Evolutionary conservation across 1,140 invertebrate species (phyloP).

Genomic region (Drosophila serrata): DNA sequence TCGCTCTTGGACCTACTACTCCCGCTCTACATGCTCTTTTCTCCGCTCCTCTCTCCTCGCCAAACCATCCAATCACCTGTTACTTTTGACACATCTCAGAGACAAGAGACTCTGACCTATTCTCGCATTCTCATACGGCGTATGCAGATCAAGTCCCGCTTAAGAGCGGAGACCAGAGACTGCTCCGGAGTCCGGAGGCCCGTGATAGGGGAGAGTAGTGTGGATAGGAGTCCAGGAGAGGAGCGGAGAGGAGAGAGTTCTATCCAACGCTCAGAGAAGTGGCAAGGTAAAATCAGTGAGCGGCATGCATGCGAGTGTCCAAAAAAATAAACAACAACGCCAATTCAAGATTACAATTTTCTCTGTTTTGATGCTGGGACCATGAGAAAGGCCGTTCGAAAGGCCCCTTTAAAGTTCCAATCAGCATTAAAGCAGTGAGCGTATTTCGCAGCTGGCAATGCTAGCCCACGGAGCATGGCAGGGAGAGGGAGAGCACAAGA

Average conservation of each 20-base stretch:
- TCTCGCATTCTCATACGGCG: slow-evolving; percentile 45
- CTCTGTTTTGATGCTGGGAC: slow-evolving; percentile 72
- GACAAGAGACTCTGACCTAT: slow-evolving; percentile 62
- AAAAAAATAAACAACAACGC: slow-evolving; percentile 47
- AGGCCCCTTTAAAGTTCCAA: slow-evolving; percentile 68
- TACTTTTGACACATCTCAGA: slow-evolving; percentile 74
- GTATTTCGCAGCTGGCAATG: slow-evolving; percentile 58
- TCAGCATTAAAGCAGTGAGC: slow-evolving; percentile 67
- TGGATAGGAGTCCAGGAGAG: slow-evolving; percentile 26
- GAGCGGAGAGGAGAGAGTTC: slow-evolving; percentile 60
- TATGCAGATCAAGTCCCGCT: slow-evolving; percentile 83
- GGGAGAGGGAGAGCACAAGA: slow-evolving; percentile 10
- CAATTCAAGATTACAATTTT: slow-evolving; percentile 73
- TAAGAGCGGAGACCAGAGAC: slow-evolving; percentile 60
- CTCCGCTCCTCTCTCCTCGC: slow-evolving; percentile 32
- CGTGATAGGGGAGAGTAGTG: slow-evolving; percentile 20
- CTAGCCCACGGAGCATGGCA: slow-evolving; percentile 17
- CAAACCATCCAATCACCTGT: slow-evolving; percentile 65
- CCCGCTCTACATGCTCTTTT: slow-evolving; percentile 58
- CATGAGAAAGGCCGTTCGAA: slow-evolving; percentile 37
- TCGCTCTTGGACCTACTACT: slow-evolving; percentile 59
- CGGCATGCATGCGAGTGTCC: slow-evolving; percentile 36
- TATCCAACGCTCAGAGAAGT: slow-evolving; percentile 62
- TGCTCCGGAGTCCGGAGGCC: slow-evolving; percentile 28
- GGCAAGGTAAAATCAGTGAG: slow-evolving; percentile 60